Percentiles rank a stretch among this genome's conserved stretches.
These are phyloP conservation scores for Sebastes minor DNA, from an alignment of 2,797 vertebrate genomes.

Conservation along the genomic window DNA sequence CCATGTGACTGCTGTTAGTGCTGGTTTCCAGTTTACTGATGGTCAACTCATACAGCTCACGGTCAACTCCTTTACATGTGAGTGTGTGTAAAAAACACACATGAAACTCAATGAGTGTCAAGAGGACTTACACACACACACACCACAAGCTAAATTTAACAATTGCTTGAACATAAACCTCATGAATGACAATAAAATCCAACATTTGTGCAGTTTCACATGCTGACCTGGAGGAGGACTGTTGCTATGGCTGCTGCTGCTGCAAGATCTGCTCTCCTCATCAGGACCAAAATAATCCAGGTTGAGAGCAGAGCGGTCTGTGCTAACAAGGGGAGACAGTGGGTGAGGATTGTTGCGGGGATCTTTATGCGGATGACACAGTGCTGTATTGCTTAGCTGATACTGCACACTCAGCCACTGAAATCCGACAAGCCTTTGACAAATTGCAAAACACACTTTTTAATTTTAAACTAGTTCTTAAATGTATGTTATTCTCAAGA, in stretches of 20 bases:
- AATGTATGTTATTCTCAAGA: no score
- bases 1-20: constrained; percentile 76
- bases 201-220: neutral
- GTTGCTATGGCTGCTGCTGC: constrained; percentile 74
- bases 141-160: neutral
- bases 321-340: constrained; percentile 55
- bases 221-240: constrained; percentile 91
- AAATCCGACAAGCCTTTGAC: no score
- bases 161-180: neutral
- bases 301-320: constrained; percentile 90
- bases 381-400: no score
- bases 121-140: neutral
- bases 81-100: neutral
- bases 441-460: no score
- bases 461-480: no score
- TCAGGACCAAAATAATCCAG: constrained; percentile 95
- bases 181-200: neutral
- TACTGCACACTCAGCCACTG: no score
- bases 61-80: constrained; percentile 85
- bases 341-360: constrained; percentile 27
- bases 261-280: constrained; percentile 88
- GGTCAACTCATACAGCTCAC: constrained; percentile 91
- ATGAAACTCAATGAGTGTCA: neutral
- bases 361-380: neutral
- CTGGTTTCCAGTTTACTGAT: constrained; percentile 87